Evolutionary conservation across 2,888 invertebrate genomes (phyloP).

Genomic region (Brachyopa scutellaris): DNA sequence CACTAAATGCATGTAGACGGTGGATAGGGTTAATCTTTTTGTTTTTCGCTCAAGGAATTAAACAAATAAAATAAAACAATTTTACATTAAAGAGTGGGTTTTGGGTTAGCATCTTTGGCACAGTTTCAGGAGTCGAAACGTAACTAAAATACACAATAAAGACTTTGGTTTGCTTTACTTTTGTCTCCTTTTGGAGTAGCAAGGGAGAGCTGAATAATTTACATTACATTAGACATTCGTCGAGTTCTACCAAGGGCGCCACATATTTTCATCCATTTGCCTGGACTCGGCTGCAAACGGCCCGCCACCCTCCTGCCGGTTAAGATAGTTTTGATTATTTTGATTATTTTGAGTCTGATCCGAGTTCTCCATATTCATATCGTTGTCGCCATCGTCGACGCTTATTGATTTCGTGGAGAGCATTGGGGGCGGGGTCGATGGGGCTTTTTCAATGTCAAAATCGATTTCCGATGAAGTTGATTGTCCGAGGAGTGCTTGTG

Average conservation of each 20-base stretch:
- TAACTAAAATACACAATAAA: slow-evolving; percentile 62
- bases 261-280: slow-evolving; percentile 82
- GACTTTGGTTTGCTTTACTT: slow-evolving; percentile 37
- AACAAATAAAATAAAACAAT: slow-evolving; percentile 31
- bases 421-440: slow-evolving; percentile 48
- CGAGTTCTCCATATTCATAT: slow-evolving; percentile 70
- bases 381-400: slow-evolving; percentile 69
- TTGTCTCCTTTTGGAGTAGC: background rate
- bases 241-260: slow-evolving; percentile 83
- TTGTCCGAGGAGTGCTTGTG: slow-evolving; percentile 69
- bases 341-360: slow-evolving; percentile 76
- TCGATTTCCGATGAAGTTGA: slow-evolving; percentile 69
- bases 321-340: slow-evolving; percentile 75
- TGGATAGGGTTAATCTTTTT: slow-evolving; percentile 63
- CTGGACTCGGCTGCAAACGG: slow-evolving; percentile 56
- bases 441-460: slow-evolving; percentile 65
- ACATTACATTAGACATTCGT: slow-evolving; percentile 26
- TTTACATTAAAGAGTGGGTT: slow-evolving; percentile 46
- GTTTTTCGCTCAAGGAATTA: slow-evolving; percentile 19
- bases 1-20: slow-evolving; percentile 68
- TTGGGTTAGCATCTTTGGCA: slow-evolving; percentile 65
- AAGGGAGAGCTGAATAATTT: slow-evolving; percentile 30
- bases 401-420: slow-evolving; percentile 74
- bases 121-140: slow-evolving; percentile 47
- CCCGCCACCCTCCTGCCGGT: slow-evolving; percentile 71